These are phyloP conservation scores for Naja naja DNA, from an alignment of 2,113 vertebrate genomes.

Conservation along the genomic window DNA sequence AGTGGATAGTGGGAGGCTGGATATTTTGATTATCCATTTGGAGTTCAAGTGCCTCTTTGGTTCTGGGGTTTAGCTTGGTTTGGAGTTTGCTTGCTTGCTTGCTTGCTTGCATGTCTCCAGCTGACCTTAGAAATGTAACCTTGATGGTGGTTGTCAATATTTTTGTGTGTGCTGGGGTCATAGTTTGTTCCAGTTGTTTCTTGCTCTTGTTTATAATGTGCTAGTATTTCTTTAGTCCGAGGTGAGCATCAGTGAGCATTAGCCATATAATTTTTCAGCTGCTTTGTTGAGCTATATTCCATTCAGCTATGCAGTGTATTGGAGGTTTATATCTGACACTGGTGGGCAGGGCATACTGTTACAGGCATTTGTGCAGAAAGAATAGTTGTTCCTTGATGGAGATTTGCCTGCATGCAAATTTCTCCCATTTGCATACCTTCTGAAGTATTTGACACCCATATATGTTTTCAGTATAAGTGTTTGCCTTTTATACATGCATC, in stretches of 20 bases:
- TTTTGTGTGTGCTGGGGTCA: background rate
- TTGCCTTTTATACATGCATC: background rate
- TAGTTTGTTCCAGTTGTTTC: background rate
- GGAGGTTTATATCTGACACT: background rate
- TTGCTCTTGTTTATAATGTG: background rate
- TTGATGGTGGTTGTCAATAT: background rate
- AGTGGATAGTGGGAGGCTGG: background rate
- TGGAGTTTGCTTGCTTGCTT: background rate
- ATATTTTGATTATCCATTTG: background rate
- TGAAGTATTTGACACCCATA: background rate
- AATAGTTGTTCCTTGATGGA: background rate
- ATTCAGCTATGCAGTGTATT: background rate
- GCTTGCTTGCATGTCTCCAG: background rate
- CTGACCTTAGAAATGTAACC: background rate
- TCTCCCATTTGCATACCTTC: background rate
- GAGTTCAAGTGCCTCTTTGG: background rate
- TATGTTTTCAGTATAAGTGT: background rate
- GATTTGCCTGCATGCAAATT: background rate
- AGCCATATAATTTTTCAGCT: background rate
- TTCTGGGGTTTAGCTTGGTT: background rate
- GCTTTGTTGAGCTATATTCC: background rate
- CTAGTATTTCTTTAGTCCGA: background rate
- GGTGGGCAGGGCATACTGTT: background rate
- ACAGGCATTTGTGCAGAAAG: background rate
- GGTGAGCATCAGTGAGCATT: background rate